Base-by-base conservation (phyloP, 2,888 invertebrate genomes). In the Caenorhabditis becei region DNA sequence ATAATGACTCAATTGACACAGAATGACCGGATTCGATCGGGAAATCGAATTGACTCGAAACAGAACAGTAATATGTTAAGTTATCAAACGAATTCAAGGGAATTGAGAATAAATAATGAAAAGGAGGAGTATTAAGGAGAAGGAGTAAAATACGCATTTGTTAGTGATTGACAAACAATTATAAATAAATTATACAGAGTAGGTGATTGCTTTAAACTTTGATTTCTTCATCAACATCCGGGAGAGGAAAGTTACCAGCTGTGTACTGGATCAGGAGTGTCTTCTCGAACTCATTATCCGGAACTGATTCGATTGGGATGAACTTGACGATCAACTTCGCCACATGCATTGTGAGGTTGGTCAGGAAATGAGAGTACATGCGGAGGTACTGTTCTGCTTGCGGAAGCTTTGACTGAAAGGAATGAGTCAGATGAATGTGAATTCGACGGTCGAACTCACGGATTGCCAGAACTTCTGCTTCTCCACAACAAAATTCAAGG, bases 191-290 rank as follows among this genome's bases (percentile, higher is more conserved):
- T n/a, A n/a, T n/a, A n/a, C n/a, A n/a, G n/a, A 32, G 32, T 32
- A 32, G 32, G 4, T 32, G n/a, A n/a, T 32, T 32, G 32, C 41
- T 14, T 41, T 7, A 41, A 41, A n/a, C n/a, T n/a, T n/a, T 5
- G 41, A 7, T 44, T 7, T 59, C 35, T 11, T 16, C 35, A 16
- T n/a, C n/a, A 32, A 10, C 32, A 7, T 32, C 32, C 10, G 5
- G 10, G 10, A 32, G 10, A 32, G 41, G 53, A 7, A 65, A 24
- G 0, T 63, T 56, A 11, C 72, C 72, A n/a, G 47, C 0, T n/a
- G 63, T 44, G 37, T 49, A 72, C 1, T 51, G 63, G 10, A 63
- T 0, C 1, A 72, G 58, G 47, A 72, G 14, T 11, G 63, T 72
- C 3, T 47, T 7, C 20, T 72, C 72, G 14, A 72, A 65, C 4